Evolutionary conservation across 2,797 vertebrate species (phyloP).

Genomic region (Odontamblyopus rebecca): DNA sequence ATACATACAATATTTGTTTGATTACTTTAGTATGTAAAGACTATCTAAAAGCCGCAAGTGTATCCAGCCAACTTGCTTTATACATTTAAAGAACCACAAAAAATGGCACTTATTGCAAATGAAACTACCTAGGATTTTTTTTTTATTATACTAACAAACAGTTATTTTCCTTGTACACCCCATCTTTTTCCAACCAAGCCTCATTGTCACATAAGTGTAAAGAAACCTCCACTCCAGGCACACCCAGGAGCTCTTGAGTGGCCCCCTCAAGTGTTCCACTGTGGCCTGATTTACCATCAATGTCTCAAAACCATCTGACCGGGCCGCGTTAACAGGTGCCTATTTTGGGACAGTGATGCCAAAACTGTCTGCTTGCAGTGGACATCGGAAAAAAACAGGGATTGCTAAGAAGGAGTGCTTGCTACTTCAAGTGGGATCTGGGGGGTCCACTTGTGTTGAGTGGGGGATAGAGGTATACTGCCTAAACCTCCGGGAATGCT

Average conservation of each 20-base stretch:
- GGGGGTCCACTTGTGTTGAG: conserved; percentile 24
- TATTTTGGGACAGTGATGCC: conserved; percentile 76
- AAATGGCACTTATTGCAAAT: neutral
- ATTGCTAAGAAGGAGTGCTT: conserved; percentile 42
- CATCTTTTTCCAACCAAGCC: conserved; percentile 36
- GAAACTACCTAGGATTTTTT: neutral
- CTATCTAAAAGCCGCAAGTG: no score
- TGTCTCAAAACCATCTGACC: conserved; percentile 81
- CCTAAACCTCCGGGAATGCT: conserved; percentile 47
- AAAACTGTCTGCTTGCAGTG: conserved; percentile 71
- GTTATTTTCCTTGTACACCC: conserved; percentile 9
- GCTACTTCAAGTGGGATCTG: conserved; percentile 8
- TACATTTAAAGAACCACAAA: neutral
- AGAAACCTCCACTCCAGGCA: conserved; percentile 53
- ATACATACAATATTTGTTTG: no score
- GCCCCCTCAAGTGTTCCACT: conserved; percentile 42
- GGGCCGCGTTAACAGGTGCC: conserved; percentile 63
- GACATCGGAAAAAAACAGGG: conserved; percentile 41
- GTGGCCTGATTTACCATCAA: conserved; percentile 64
- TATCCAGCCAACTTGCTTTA: no score
- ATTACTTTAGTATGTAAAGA: no score
- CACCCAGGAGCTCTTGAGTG: conserved; percentile 40
- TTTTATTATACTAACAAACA: neutral
- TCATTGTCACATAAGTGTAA: conserved; percentile 63
- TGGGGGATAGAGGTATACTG: conserved; percentile 24